Percentiles rank a stretch among this genome's conserved stretches.
phyloP scores from a whole-genome alignment of 2,888 invertebrate genomes.

The Mallateleia sp. region DNA sequence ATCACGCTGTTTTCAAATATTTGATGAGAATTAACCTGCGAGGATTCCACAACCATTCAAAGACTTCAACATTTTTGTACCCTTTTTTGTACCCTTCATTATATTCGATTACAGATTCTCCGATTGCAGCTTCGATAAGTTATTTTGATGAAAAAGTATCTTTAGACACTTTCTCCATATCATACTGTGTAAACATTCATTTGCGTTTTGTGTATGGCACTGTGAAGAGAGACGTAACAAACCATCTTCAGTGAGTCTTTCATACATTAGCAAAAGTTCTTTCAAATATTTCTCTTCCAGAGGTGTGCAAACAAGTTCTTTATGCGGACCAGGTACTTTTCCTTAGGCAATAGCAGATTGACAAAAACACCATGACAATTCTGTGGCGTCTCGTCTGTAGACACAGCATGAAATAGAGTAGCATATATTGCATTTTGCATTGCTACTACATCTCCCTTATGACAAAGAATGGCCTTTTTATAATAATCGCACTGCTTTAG shows the following conservation, averaged over 20 bases:
- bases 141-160: slow-evolving; percentile 31
- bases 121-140: slow-evolving; percentile 34
- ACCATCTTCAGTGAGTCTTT: background rate
- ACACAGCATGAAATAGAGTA: slow-evolving; percentile 28
- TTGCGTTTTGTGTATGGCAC: slow-evolving; percentile 56
- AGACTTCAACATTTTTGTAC: background rate
- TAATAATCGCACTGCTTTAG: slow-evolving; percentile 41
- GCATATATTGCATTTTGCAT: slow-evolving; percentile 40
- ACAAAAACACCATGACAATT: slow-evolving; percentile 35
- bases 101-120: slow-evolving; percentile 21
- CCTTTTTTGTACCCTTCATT: slow-evolving; percentile 18
- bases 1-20: background rate
- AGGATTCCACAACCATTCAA: background rate
- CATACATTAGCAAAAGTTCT: background rate
- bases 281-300: background rate
- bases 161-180: slow-evolving; percentile 59
- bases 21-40: background rate
- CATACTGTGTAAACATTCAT: slow-evolving; percentile 48
- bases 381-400: background rate
- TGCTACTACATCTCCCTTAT: slow-evolving; percentile 28
- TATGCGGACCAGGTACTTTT: too few species aligned
- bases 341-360: slow-evolving; percentile 16
- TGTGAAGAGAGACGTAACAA: slow-evolving; percentile 21
- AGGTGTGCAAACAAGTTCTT: background rate
- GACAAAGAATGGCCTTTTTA: slow-evolving; percentile 40